Percentiles rank a stretch among this genome's conserved stretches.
Evolutionary conservation across 2,797 vertebrate species (phyloP).

Genomic region (Chloroceryle inda): DNA sequence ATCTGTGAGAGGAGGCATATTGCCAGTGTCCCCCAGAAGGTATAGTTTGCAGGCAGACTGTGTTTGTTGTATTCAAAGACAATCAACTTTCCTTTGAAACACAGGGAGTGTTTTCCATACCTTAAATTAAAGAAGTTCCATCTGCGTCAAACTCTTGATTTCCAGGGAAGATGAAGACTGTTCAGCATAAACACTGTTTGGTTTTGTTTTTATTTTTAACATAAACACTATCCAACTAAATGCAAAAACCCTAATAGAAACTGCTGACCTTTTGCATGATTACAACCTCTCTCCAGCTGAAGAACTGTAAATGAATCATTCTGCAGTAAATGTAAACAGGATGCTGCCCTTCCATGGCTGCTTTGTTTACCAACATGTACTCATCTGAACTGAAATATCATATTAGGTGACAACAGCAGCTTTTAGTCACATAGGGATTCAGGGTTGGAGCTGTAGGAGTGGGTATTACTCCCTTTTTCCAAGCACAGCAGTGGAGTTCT

Average conservation of each 20-base stretch:
- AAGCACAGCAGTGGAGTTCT: neutral
- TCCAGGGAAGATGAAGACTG: slow-evolving; percentile 66
- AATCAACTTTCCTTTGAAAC: slow-evolving; percentile 9
- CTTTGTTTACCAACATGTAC: slow-evolving; percentile 71
- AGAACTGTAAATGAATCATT: slow-evolving; percentile 34
- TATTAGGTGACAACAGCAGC: slow-evolving; percentile 18
- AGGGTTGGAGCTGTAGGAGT: neutral
- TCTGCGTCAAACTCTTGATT: slow-evolving; percentile 76
- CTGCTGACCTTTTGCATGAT: slow-evolving; percentile 69
- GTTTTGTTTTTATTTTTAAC: slow-evolving; percentile 32
- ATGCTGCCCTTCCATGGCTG: slow-evolving; percentile 68
- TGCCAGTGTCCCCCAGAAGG: neutral
- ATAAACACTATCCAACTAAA: slow-evolving; percentile 73
- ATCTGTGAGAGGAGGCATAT: neutral
- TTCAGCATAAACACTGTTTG: slow-evolving; percentile 61
- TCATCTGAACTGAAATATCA: slow-evolving; percentile 57
- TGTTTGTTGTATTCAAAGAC: neutral
- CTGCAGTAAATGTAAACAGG: slow-evolving; percentile 77
- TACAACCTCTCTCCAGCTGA: neutral
- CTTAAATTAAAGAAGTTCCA: slow-evolving; percentile 33
- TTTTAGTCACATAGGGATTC: neutral
- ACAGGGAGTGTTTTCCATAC: neutral
- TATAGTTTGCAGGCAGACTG: neutral
- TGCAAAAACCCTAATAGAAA: slow-evolving; percentile 44
- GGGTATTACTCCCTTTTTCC: neutral